Conservation (phyloP, 2,113 vertebrate genomes). For the Falcunculus frontatus region DNA sequence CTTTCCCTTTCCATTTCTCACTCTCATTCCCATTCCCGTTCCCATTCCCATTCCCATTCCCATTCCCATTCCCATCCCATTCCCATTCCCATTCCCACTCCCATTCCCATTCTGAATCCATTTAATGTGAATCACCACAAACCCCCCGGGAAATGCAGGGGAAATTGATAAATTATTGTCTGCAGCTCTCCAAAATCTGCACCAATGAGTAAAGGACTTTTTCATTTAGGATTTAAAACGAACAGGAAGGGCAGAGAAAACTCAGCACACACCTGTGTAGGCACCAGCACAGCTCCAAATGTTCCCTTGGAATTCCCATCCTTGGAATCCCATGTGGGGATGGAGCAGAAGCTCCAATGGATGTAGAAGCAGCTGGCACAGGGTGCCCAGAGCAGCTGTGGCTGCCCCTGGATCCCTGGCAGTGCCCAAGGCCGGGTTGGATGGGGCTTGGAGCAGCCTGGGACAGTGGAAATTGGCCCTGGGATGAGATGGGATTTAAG, state of each 20-base stretch:
- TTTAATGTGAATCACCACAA: neutral
- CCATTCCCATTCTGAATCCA: neutral
- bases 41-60: neutral
- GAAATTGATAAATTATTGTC: neutral
- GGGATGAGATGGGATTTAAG: neutral
- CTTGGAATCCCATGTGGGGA: accelerated
- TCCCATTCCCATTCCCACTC: too few species aligned
- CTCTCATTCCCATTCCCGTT: too few species aligned
- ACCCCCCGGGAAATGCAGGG: neutral
- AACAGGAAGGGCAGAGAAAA: neutral
- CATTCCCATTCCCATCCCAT: neutral
- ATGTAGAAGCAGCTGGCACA: neutral
- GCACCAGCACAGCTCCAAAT: accelerated
- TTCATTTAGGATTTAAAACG: neutral
- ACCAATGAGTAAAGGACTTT: neutral
- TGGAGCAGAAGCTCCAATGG: neutral
- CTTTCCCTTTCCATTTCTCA: too few species aligned
- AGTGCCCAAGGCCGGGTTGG: neutral
- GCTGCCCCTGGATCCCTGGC: neutral
- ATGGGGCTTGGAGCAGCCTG: neutral
- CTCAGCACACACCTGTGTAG: accelerated
- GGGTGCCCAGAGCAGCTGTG: neutral
- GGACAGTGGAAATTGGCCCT: neutral
- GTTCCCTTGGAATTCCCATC: neutral
- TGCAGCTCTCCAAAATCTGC: neutral